Evolutionary conservation across 2,888 invertebrate genomes (phyloP), one percentile per base, ranked within the genome.

Genomic region (Colletes collaris): DNA sequence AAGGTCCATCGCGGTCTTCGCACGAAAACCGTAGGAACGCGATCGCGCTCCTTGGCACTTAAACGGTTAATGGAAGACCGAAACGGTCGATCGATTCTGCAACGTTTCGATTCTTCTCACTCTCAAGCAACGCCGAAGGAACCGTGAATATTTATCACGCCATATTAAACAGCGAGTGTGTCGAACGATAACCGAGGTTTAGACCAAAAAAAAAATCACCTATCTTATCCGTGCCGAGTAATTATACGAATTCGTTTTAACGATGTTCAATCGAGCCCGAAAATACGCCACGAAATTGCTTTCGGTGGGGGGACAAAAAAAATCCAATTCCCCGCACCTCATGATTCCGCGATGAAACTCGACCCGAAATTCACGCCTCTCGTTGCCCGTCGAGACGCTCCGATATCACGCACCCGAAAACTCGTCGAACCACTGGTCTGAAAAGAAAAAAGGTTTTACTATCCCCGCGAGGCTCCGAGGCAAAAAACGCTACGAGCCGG

Each of bases 191-290:
- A 63, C 44, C 52, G 35, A 44, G 70, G 27, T 69, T 73, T 73
- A 62, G 52, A 65, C 35, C 72, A 74, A 65, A 68, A 79, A 74
- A 73, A 74, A 73, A 74, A 73, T 79, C 62, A 79, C 68, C 56
- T 74, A 70, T 80, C 80, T 80, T 80, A 79, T 79, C 79, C 6
- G 11, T 6, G 19, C 4, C 35, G 40, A 27, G 55, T 69, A 80
- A 79, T 80, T 80, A 80, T 40, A 62, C 27, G 80, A 79, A 69
- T 80, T 73, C 52, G 7, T 80, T 60, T 80, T 79, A 73, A 80
- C 66, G 63, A 53, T 19, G 59, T 76, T 78, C 77, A 19, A 78
- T 69, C 78, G 76, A 49, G 19, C 55, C 35, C 68, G 59, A 65
- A 55, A 65, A 76, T 69, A 60, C 44, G 44, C 13, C 59, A n/a